phyloP scores from a whole-genome alignment of 1,140 invertebrate genomes.

The Triops longicaudatus region DNA sequence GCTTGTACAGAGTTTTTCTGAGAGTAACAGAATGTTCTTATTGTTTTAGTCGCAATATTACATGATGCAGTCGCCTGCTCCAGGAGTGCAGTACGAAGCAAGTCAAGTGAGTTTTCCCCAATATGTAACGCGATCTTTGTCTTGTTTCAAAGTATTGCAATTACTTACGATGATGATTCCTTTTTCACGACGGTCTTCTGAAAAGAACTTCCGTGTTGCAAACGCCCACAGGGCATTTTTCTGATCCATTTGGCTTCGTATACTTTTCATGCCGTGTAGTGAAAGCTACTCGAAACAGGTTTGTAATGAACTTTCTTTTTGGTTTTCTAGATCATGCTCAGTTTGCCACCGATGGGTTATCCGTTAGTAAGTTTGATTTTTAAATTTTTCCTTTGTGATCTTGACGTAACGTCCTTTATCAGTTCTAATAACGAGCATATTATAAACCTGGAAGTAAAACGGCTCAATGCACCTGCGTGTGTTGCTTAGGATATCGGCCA shows the following conservation, averaged over 20 bases:
- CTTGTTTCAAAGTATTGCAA: background rate
- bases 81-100: background rate
- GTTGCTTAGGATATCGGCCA: no score
- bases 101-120: background rate
- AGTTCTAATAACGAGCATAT: background rate
- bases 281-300: background rate
- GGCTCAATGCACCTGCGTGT: no score
- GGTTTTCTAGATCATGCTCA: background rate
- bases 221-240: conserved; percentile 8
- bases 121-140: background rate
- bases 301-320: background rate
- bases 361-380: background rate
- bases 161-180: background rate
- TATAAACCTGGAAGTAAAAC: no score
- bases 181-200: conserved; percentile 6
- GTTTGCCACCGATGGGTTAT: background rate
- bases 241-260: background rate
- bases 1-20: no score
- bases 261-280: background rate
- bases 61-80: background rate
- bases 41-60: background rate
- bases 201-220: background rate
- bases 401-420: background rate
- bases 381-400: background rate
- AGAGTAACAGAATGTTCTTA: background rate